These are phyloP conservation scores for Motacilla tschutschensis DNA, from an alignment of 2,113 vertebrate species.

Conservation along the genomic window DNA sequence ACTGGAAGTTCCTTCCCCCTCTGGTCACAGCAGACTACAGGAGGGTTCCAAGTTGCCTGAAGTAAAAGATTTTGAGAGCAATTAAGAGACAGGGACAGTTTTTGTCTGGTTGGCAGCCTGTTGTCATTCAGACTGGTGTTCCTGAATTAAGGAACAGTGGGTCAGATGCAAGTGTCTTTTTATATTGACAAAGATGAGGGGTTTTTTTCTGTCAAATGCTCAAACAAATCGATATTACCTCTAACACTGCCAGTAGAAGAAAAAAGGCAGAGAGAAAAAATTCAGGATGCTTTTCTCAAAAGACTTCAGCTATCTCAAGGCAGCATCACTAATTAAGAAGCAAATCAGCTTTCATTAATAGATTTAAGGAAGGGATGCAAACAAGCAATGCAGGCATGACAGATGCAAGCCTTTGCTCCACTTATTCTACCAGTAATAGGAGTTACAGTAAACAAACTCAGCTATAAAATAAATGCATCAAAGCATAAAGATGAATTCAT, in stretches of 20 bases:
- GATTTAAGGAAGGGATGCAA: not conserved
- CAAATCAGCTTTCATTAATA: constrained; percentile 3
- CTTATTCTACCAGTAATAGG: not conserved
- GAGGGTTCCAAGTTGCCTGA: not conserved
- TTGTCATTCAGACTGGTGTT: not conserved
- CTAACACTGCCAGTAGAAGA: not conserved
- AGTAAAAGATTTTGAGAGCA: not conserved
- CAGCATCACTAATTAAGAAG: constrained; percentile 1
- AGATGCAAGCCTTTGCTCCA: not conserved
- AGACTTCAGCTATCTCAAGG: not conserved
- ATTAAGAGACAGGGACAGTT: not conserved
- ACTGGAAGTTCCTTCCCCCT: not conserved
- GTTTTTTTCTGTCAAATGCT: not conserved
- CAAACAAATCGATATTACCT: not conserved
- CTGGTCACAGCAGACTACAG: not conserved
- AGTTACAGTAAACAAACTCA: not conserved
- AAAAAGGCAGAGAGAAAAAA: not conserved
- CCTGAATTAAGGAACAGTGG: not conserved
- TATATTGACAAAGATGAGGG: not conserved
- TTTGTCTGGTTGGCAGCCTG: not conserved
- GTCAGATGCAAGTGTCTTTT: not conserved
- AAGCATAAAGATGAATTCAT: not conserved
- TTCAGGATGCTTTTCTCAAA: not conserved
- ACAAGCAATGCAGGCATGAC: not conserved
- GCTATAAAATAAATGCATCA: not conserved